Conservation (phyloP, 2,797 vertebrate genomes). For the Rhadinocentrus ornatus region DNA sequence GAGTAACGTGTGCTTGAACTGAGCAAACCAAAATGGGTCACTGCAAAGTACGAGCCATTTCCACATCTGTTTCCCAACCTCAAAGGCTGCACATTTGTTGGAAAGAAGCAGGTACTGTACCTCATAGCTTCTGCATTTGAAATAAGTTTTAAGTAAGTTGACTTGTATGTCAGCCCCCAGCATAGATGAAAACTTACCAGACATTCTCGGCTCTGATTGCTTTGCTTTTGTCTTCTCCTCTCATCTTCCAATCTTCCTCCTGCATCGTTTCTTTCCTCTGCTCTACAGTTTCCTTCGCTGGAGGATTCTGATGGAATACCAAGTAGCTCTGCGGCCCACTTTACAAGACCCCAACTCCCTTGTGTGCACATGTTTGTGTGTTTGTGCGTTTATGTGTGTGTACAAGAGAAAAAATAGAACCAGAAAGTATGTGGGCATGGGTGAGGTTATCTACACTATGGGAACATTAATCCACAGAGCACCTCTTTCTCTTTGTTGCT, state of each 20-base stretch:
- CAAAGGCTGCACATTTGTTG: slow-evolving; percentile 12
- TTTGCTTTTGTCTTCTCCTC: slow-evolving; percentile 53
- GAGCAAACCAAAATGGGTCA: slow-evolving; percentile 68
- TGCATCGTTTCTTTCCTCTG: slow-evolving; percentile 52
- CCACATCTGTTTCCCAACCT: slow-evolving; percentile 32
- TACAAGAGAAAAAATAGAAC: slow-evolving; percentile 16
- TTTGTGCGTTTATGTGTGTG: slow-evolving; percentile 3
- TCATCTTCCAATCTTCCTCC: slow-evolving; percentile 44
- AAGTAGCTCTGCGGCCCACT: slow-evolving; percentile 80
- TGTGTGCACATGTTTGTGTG: slow-evolving; percentile 34
- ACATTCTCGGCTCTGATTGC: slow-evolving; percentile 31
- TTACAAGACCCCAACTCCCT: slow-evolving; percentile 69
- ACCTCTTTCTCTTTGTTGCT: slow-evolving; percentile 42
- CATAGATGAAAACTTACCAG: slow-evolving; percentile 33
- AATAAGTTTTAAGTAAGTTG: slow-evolving; percentile 15
- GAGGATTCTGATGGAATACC: slow-evolving; percentile 78
- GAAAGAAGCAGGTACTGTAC: not conserved
- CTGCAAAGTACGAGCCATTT: slow-evolving; percentile 27
- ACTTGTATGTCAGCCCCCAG: slow-evolving; percentile 28
- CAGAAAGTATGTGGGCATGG: slow-evolving; percentile 40
- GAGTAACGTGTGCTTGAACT: slow-evolving; percentile 35
- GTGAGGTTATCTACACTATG: slow-evolving; percentile 58
- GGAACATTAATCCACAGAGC: slow-evolving; percentile 45
- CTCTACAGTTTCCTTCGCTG: slow-evolving; percentile 49
- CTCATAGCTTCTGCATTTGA: slow-evolving; percentile 18